These are phyloP conservation scores for Aphodius sticticus DNA, from an alignment of 2,888 invertebrate genomes.

Conservation along the genomic window DNA sequence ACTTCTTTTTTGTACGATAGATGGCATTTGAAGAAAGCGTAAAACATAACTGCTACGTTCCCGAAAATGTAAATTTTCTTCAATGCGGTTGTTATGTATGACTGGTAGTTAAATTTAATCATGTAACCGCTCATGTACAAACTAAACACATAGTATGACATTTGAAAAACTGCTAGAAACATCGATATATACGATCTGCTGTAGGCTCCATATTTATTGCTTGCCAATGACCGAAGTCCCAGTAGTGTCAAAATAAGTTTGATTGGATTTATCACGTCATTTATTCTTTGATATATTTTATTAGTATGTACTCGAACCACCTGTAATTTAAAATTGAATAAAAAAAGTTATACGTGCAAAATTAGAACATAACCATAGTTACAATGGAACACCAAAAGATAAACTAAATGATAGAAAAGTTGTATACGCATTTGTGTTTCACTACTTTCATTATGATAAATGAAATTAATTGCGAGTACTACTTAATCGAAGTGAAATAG, in stretches of 20 bases:
- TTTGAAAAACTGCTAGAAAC: neutral
- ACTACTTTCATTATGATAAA: too few relatives aligned
- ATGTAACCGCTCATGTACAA: constrained; percentile 13
- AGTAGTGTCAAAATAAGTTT: constrained; percentile 10
- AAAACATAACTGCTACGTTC: constrained; percentile 30
- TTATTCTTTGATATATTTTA: neutral
- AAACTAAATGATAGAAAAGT: too few relatives aligned
- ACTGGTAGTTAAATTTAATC: neutral
- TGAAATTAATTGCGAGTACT: too few relatives aligned
- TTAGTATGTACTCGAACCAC: neutral
- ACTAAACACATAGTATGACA: neutral
- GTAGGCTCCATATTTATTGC: constrained; percentile 24
- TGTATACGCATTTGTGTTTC: too few relatives aligned
- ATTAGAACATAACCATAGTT: too few relatives aligned
- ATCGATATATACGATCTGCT: constrained; percentile 15
- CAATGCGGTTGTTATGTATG: constrained; percentile 33
- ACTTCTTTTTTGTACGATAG: constrained; percentile 33
- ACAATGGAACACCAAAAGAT: too few relatives aligned
- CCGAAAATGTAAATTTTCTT: constrained; percentile 28
- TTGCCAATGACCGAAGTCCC: constrained; percentile 15
- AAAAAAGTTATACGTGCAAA: too few relatives aligned
- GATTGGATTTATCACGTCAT: constrained; percentile 12
- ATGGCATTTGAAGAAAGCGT: constrained; percentile 28
- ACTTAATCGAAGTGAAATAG: too few relatives aligned
- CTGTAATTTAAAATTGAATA: neutral